Base-by-base conservation (phyloP, 2,797 vertebrate species). In the Gobio occitaniae region DNA sequence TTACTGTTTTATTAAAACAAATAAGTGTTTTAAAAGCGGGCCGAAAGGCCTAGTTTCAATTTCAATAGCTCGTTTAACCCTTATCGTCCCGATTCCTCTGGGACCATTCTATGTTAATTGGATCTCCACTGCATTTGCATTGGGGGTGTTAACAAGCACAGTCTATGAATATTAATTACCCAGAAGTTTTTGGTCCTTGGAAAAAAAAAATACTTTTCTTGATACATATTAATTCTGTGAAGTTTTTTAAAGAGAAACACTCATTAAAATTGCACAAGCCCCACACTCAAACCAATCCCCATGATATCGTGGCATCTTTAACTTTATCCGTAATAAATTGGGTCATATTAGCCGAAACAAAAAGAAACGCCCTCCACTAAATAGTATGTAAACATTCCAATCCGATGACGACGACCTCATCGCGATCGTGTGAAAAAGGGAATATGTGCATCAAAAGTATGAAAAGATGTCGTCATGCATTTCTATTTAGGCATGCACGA, bases 121-220 rank as follows among this genome's bases (percentile, higher is more conserved):
- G 95, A 96, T 95, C 93, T 92, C 94, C 87, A 94, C 95, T 94
- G 94, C 95, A 94, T 96, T 92, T 95, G 95, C 95, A 96, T 95
- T 96, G 95, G 94, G 91, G 90, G 94, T 96, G 91, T 96, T 96
- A 96, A 97, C 96, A 96, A 96, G 96, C 95, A 94, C 94, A 96
- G 95, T 90, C 95, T 95, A 96, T 97, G 95, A 96, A 96, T 96
- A 97, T 97, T 97, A 98, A 97, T 97, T 97, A 96, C 94, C 93
- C 94, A 90, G 93, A 96, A 96, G 95, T 97, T 97, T 95, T 97
- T 94, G 95, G 96, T 82, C 84, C 69, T 95, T 94, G 94, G 91
- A 93, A 36, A 75, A 79, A 32, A 80, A 84, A 82, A 59, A 88
- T 13, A 86, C 86, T 94, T 96, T 94, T 95, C 93, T 95, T 95